phyloP scores from a whole-genome alignment of 2,888 invertebrate species.

The Rhingia rostrata region DNA sequence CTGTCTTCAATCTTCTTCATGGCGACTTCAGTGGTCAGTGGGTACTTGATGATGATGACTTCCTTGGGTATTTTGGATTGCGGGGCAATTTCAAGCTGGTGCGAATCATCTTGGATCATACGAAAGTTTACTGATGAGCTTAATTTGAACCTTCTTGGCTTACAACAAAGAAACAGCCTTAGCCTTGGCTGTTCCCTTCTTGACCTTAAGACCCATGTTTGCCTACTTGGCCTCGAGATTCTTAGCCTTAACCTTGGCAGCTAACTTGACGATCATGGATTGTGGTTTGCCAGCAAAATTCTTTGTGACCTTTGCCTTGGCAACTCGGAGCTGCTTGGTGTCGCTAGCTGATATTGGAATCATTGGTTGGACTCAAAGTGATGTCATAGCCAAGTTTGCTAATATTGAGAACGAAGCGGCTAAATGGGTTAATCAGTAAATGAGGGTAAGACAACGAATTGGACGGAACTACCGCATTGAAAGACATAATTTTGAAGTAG shows the following conservation, averaged over 20 bases:
- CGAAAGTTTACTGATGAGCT: conserved; percentile 88
- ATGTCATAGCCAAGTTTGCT: too few relatives aligned
- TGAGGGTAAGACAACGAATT: too few relatives aligned
- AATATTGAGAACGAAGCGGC: too few relatives aligned
- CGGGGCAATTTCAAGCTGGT: conserved; percentile 95
- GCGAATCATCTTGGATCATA: conserved; percentile 88
- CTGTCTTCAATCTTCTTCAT: conserved; percentile 99
- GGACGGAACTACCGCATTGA: too few relatives aligned
- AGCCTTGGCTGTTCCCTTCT: conserved; percentile 85
- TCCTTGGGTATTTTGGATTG: conserved; percentile 97
- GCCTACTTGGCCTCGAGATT: conserved; percentile 81
- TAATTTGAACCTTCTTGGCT: conserved; percentile 93
- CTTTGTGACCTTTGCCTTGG: conserved; percentile 81
- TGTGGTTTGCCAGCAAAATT: conserved; percentile 81
- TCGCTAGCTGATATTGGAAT: too few relatives aligned
- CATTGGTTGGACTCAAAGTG: too few relatives aligned
- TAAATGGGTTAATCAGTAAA: too few relatives aligned
- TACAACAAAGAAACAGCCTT: conserved; percentile 86
- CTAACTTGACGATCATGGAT: conserved; percentile 81
- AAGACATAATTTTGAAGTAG: too few relatives aligned
- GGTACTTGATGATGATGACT: conserved; percentile 98
- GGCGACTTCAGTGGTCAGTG: conserved; percentile 99
- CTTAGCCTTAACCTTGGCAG: conserved; percentile 82
- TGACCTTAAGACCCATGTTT: conserved; percentile 80
- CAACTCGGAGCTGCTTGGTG: conserved; percentile 80